phyloP scores from a whole-genome alignment of 2,113 vertebrate species.

The Capra hircus region DNA sequence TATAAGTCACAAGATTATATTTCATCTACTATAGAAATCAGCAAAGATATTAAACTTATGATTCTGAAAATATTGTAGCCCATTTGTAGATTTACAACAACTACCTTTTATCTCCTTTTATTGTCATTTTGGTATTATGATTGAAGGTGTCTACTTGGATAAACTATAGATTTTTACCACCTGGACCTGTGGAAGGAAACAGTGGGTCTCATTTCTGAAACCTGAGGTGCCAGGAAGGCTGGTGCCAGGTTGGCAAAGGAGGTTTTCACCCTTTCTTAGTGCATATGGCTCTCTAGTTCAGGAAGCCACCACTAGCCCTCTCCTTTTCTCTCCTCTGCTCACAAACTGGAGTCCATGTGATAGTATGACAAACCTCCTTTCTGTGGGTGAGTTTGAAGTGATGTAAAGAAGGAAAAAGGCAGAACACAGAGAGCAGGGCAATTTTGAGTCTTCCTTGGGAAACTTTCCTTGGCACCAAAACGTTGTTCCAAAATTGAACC shows the following conservation, averaged over 20 bases:
- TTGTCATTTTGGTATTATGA: background rate
- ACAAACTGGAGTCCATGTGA: background rate
- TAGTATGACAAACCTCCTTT: background rate
- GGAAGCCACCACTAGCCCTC: background rate
- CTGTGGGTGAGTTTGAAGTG: background rate
- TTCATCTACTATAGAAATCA: background rate
- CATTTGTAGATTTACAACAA: background rate
- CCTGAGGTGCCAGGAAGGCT: background rate
- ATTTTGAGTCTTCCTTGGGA: background rate
- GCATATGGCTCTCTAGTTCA: background rate
- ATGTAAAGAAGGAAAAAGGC: background rate
- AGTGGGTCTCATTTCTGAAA: slow-evolving; percentile 17
- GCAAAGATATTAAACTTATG: background rate
- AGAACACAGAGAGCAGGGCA: background rate
- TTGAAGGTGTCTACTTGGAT: background rate
- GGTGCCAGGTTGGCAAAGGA: background rate
- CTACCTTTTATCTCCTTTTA: background rate
- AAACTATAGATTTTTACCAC: background rate
- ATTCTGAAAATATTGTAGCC: background rate
- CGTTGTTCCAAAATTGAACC: background rate
- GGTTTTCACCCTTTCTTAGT: background rate
- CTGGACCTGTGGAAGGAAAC: slow-evolving; percentile 13
- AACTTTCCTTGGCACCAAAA: background rate
- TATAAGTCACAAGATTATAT: background rate
- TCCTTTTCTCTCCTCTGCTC: background rate